Evolutionary conservation across 2,888 invertebrate genomes (phyloP).

Genomic region (Rhyacophila evoluta): DNA sequence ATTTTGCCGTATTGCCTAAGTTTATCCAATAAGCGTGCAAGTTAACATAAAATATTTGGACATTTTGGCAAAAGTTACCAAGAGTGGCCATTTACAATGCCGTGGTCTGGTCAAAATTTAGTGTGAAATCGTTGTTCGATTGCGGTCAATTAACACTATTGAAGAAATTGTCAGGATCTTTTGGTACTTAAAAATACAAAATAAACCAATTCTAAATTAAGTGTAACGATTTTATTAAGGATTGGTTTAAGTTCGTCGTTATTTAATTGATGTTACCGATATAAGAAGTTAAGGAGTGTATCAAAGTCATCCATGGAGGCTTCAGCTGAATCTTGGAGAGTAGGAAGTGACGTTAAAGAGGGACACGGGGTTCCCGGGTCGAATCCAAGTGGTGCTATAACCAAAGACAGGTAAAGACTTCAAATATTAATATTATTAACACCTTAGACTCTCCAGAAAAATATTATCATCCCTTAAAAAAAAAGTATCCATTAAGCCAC

Average conservation of each 20-base stretch:
- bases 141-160: neutral
- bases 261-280: neutral
- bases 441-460: too few relatives aligned
- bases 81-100: neutral
- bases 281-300: neutral
- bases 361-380: neutral
- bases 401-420: neutral
- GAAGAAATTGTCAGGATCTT: neutral
- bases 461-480: too few relatives aligned
- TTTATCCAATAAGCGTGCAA: too few relatives aligned
- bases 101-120: neutral
- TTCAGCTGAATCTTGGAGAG: constrained; percentile 35
- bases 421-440: too few relatives aligned
- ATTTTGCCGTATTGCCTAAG: neutral
- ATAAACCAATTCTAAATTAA: constrained; percentile 22
- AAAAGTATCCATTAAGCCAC: too few relatives aligned
- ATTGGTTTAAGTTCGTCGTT: neutral
- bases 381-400: neutral
- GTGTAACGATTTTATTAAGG: neutral
- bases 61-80: neutral
- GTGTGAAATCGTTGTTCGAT: neutral
- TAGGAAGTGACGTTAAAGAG: neutral
- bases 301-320: constrained; percentile 25
- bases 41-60: neutral
- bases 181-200: neutral